Base-by-base conservation (phyloP, 2,888 invertebrate genomes). In the Frankliniella intonsa region DNA sequence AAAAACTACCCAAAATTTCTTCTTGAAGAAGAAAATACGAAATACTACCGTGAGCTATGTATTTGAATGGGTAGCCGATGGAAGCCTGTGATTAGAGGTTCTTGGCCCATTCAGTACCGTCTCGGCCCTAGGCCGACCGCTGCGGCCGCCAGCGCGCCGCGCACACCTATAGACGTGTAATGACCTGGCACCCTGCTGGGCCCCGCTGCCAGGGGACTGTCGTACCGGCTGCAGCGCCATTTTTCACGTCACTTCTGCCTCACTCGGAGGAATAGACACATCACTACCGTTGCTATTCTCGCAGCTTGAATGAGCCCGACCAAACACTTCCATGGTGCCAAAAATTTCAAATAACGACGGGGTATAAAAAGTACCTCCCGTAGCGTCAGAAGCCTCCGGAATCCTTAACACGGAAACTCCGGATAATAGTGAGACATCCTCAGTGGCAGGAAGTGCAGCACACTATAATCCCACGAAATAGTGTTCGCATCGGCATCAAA, bases 111-210 rank as follows among this genome's bases (percentile, higher is more conserved):
- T 19, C 55, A 55, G 17, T 5, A 55, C 55, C 1, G 14, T 14
- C 55, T 14, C 55, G 7, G 14, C 38, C 38, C 38, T 5, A 5
- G 38, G 69, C 69, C 12, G 11, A 25, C 62, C 62, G 19, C 69
- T 9, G 69, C 12, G 69, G 69, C 38, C 69, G 69, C 25, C 22
- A 22, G 22, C 22, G 22, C 12, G 25, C 25, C 22, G 22, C 12
- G 25, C 25, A 76, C 69, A 69, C 69, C 69, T 69, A n/a, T 69
- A 76, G 69, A 22, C 69, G 25, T 76, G 69, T 76, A 76, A 76
- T 76, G 69, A 76, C 69, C 69, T 11, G 69, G 22, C 22, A 22
- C 69, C 69, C 69, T 12, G 69, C 69, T 25, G 69, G 22, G 22
- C 69, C 69, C 38, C 38, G 38, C 38, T 38, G 38, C 38, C 38